phyloP scores from a whole-genome alignment of 2,113 vertebrate species.

The Condylura cristata region DNA sequence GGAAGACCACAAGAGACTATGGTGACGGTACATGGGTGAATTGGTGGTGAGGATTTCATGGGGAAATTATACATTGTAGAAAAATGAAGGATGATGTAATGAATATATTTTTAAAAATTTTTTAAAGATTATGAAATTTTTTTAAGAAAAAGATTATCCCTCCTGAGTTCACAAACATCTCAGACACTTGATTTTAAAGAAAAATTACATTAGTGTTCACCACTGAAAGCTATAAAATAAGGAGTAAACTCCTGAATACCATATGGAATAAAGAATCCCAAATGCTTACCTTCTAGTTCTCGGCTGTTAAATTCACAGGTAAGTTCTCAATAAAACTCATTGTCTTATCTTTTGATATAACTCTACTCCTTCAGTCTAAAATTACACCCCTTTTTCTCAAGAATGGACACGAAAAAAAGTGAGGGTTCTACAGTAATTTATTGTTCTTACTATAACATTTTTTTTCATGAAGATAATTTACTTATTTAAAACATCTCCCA shows the following conservation, averaged over 20 bases:
- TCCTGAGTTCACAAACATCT: not conserved
- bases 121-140: no score
- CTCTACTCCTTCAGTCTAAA: not conserved
- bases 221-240: not conserved
- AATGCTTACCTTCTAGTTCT: not conserved
- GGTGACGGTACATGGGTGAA: no score
- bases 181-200: not conserved
- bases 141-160: not conserved
- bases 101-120: no score
- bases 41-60: no score
- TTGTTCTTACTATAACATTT: slow-evolving; percentile 51
- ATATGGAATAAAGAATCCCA: not conserved
- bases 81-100: no score
- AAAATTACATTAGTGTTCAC: not conserved
- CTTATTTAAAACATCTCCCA: slow-evolving; percentile 15
- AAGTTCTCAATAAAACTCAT: not conserved
- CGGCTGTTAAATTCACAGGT: not conserved
- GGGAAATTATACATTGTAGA: no score
- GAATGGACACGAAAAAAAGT: not conserved
- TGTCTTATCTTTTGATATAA: not conserved
- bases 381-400: not conserved
- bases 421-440: slow-evolving; percentile 39
- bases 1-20: no score
- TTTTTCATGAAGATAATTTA: not conserved
- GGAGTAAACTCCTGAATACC: not conserved